Evolutionary conservation across 2,797 vertebrate genomes (phyloP).

Genomic region (Enteromius argenteus): DNA sequence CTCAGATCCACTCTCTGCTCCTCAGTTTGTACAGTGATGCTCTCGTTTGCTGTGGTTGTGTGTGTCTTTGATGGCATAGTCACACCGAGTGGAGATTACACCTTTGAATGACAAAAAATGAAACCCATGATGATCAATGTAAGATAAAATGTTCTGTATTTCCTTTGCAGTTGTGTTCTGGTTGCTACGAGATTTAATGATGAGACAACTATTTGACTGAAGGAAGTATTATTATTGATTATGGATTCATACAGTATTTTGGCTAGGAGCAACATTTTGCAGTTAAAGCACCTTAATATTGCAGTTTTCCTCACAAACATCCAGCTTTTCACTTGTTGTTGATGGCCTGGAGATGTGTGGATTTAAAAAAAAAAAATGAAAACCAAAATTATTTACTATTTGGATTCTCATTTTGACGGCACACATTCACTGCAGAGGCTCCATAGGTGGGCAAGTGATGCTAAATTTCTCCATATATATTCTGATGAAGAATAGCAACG

Average conservation of each 20-base stretch:
- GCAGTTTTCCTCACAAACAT: background rate
- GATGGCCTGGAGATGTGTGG: background rate
- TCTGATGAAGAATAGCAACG: background rate
- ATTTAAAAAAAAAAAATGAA: background rate
- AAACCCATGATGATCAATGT: background rate
- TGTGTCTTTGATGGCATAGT: slow-evolving; percentile 30
- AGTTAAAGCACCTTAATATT: background rate
- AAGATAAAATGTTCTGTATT: background rate
- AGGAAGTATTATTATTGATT: background rate
- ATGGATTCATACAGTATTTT: background rate
- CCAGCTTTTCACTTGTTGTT: background rate
- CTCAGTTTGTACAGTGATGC: background rate
- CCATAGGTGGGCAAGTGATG: background rate
- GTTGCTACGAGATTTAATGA: background rate
- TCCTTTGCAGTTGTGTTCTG: background rate
- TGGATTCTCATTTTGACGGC: background rate
- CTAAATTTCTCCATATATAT: background rate
- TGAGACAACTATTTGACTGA: background rate
- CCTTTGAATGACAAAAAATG: background rate
- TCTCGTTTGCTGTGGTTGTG: background rate
- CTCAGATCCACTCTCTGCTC: background rate
- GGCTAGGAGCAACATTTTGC: background rate
- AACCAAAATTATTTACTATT: background rate
- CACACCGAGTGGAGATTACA: background rate
- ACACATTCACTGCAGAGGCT: background rate